Base-by-base conservation (phyloP, 2,113 vertebrate genomes). In the Ictalurus punctatus region DNA sequence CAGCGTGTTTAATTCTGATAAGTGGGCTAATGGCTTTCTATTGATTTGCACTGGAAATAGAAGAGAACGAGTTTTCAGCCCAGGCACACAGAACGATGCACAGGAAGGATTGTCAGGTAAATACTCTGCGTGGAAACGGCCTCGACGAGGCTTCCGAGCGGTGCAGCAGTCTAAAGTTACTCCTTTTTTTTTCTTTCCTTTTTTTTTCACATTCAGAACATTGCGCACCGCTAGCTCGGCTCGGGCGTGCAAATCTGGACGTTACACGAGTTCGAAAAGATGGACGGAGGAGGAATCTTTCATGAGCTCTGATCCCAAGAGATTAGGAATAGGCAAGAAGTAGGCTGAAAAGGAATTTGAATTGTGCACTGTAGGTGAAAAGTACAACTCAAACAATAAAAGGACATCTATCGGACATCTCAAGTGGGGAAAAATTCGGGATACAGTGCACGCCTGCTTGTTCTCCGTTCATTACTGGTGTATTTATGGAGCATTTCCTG, bases 1-100 rank as follows among this genome's bases (percentile, higher is more conserved):
- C 69, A 40, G 86, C 69, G 48, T 23, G 76, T 88, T 71, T 89
- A 58, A 88, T 88, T 89, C 73, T 85, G 84, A 83, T 86, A 91
- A 90, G 21, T 90, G 87, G 86, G 86, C 88, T 90, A 90, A 86
- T 90, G 79, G 86, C 74, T 78, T 87, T 79, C 76, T 52, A 88
- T 88, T 52, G 87, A 88, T 88, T 86, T 86, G 52, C 54, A 79
- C 52, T 71, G 48, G 19, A 86, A 85, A 88, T 48, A 87, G 67
- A 69, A 40, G 78, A 78, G 54, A 80, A 61, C 48, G 78, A 67
- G 1, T 25, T 27, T 85, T 76, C 48, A 54, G 73, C 12, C 27
- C 25, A 40, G 65, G 23, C 23, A 80, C 74, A 87, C 73, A 79
- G 30, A 21, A 0, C 54, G 9, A 21, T 37, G 40, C 44, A 27